Base-by-base conservation (phyloP, 1,140 invertebrate genomes). In the Bemisia tabaci region DNA sequence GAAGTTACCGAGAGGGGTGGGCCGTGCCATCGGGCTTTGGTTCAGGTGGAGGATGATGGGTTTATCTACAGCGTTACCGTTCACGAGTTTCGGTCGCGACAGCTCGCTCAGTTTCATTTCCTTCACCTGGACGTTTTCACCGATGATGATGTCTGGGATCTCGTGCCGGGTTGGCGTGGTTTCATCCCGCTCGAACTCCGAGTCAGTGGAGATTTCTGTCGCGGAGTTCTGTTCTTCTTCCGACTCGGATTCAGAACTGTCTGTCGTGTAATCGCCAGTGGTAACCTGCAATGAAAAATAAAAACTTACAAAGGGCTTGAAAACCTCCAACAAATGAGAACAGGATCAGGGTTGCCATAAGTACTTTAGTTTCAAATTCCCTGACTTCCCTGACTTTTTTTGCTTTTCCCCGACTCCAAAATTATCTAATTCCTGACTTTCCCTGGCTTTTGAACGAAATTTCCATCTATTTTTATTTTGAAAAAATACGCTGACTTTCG, bases 181-280 rank as follows among this genome's bases (percentile, higher is more conserved):
- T 48, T 86, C 86, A 71, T 92, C 90, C 69, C 90, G 86, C 64
- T 90, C 91, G 72, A 94, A 94, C 76, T 94, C 91, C 2, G 91
- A 93, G 75, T 94, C 91, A 0, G 91, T 94, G 61, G 90, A 91
- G 68, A 94, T 92, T 80, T 93, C 91, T 0, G 91, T 94, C 1
- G 90, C 91, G 12, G 90, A 91, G 72, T 91, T 90, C 66, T 87
- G 84, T 69, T 86, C 84, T 11, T 74, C 73, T 68, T 75, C 74
- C 23, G 75, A 74, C 70, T 84, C 83, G 48, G 84, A 84, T 26
- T 85, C 84, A 61, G 83, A 84, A 27, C 84, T 84, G 63, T 83
- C 76, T 17, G 70, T 70, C 25, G 69, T 71, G 59, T 73, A 71
- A 63, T 84, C 82, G 65, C 84, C 87, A 21, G 88, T 87, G 67